Percentiles rank a stretch among this genome's conserved stretches.
These are phyloP conservation scores for Camptogramma bilineatum DNA, from an alignment of 2,888 invertebrate genomes.

Conservation along the genomic window DNA sequence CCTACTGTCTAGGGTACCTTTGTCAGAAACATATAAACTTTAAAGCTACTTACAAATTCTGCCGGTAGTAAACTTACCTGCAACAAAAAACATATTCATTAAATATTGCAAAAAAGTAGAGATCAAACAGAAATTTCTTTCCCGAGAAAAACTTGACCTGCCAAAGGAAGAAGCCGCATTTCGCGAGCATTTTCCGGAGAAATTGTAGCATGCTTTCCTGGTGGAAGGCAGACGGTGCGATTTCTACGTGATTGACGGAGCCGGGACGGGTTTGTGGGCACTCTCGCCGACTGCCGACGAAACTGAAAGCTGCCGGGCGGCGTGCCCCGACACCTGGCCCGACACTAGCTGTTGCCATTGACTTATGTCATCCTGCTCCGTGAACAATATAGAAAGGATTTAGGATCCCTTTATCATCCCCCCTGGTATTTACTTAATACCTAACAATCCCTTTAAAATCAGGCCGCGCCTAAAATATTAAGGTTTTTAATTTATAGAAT, in stretches of 20 bases:
- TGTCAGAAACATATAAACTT: not conserved
- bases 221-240: slow-evolving; percentile 26
- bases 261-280: slow-evolving; percentile 44
- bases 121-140: slow-evolving; percentile 12
- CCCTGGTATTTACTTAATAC: no score
- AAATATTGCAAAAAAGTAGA: not conserved
- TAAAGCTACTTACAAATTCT: slow-evolving; percentile 1
- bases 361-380: not conserved
- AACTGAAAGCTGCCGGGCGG: slow-evolving; percentile 57
- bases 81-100: slow-evolving; percentile 14
- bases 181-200: slow-evolving; percentile 22
- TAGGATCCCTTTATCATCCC: no score
- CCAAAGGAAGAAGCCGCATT: slow-evolving; percentile 22
- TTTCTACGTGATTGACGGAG: slow-evolving; percentile 38
- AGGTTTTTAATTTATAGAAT: no score
- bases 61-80: slow-evolving; percentile 23
- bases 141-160: slow-evolving; percentile 19
- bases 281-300: slow-evolving; percentile 54
- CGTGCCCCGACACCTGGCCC: slow-evolving; percentile 27
- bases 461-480: no score
- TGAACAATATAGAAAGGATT: not conserved
- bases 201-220: slow-evolving; percentile 23
- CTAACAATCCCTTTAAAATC: no score
- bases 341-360: not conserved
- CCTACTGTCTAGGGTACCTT: no score